Conservation (phyloP, 2,888 invertebrate genomes). For the Geotrupes spiniger region DNA sequence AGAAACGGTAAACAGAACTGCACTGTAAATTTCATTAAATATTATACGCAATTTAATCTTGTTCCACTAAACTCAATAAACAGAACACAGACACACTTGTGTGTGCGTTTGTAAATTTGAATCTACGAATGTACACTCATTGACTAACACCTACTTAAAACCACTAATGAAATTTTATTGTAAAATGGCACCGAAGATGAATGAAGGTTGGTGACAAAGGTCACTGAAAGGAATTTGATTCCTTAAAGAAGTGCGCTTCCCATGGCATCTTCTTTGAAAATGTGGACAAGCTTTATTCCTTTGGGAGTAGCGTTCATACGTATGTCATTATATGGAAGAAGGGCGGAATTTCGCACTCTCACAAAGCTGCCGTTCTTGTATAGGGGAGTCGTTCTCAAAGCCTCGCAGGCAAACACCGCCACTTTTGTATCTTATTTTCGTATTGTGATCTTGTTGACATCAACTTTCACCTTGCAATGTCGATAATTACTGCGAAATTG, state of each 20-base stretch:
- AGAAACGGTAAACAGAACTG: no score
- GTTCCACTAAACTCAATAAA: no score
- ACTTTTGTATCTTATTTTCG: conserved; percentile 13
- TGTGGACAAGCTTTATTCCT: background rate
- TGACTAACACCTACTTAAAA: no score
- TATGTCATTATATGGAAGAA: conserved; percentile 1
- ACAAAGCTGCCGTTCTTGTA: conserved; percentile 15
- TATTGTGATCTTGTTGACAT: conserved; percentile 14
- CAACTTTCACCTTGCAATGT: conserved; percentile 9
- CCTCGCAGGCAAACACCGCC: conserved; percentile 12
- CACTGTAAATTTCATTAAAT: no score
- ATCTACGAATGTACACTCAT: no score
- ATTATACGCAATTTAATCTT: no score
- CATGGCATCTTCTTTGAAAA: background rate
- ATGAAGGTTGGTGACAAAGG: no score
- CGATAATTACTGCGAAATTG: conserved; percentile 20
- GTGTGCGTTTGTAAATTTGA: no score
- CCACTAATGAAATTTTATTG: no score
- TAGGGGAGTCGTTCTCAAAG: conserved; percentile 9
- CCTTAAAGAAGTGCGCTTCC: background rate
- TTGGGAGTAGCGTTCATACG: background rate
- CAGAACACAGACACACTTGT: no score
- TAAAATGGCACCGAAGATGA: no score
- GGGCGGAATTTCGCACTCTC: conserved; percentile 9
- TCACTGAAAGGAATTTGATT: background rate